phyloP scores from a whole-genome alignment of 2,113 vertebrate species.

The Hiodon tergisus region DNA sequence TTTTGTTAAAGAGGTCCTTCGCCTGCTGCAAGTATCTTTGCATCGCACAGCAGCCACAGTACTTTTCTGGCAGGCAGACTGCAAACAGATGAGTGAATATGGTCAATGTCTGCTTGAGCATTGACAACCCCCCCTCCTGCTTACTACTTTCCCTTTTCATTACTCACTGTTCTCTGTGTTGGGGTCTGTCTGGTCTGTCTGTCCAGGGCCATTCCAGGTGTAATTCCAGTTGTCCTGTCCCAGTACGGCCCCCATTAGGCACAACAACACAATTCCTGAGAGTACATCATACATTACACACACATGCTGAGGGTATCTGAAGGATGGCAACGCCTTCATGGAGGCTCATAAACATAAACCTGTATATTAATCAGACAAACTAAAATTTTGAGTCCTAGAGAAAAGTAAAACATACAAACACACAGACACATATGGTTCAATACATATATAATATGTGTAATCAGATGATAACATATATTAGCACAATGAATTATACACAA shows the following conservation, averaged over 20 bases:
- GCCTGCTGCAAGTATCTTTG: slow-evolving; percentile 50
- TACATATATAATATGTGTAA: not conserved
- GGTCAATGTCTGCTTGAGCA: not conserved
- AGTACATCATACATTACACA: not conserved
- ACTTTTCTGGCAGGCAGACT: slow-evolving; percentile 50
- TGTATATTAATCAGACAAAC: too few relatives aligned
- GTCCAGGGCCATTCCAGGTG: slow-evolving; percentile 30
- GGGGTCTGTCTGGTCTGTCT: not conserved
- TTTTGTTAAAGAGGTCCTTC: slow-evolving; percentile 51
- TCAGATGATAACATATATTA: too few relatives aligned
- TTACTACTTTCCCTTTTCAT: not conserved
- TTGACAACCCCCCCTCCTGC: not conserved
- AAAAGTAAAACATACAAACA: not conserved
- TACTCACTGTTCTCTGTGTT: slow-evolving; percentile 30
- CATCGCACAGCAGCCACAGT: slow-evolving; percentile 63
- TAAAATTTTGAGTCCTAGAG: not conserved
- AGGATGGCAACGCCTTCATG: too few relatives aligned
- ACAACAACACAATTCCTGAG: slow-evolving; percentile 36
- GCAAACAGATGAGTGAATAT: slow-evolving; percentile 22
- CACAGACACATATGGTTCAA: not conserved
- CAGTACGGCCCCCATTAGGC: slow-evolving; percentile 31
- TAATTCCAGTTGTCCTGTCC: slow-evolving; percentile 12
- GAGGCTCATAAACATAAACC: too few relatives aligned
- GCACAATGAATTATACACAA: too few relatives aligned
- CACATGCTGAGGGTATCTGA: too few relatives aligned